Evolutionary conservation across 2,888 invertebrate species (phyloP).

Genomic region (Hanleya hanleyi): DNA sequence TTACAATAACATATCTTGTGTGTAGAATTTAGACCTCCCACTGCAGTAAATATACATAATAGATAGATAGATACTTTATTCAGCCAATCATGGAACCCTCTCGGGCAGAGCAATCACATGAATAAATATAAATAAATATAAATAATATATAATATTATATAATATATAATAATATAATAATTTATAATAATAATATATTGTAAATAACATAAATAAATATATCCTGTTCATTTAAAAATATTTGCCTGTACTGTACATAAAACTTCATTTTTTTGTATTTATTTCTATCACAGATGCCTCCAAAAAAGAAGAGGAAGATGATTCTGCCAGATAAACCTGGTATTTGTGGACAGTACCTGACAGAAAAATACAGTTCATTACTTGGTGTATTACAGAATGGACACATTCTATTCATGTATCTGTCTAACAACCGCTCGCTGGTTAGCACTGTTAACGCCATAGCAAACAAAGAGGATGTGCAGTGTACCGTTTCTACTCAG

Average conservation of each 20-base stretch:
- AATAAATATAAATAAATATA: too few relatives aligned
- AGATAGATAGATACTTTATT: too few relatives aligned
- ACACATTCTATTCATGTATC: too few relatives aligned
- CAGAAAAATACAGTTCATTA: neutral
- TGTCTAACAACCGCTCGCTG: neutral
- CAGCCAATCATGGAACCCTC: too few relatives aligned
- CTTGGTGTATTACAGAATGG: neutral
- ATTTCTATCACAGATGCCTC: slow-evolving; percentile 1
- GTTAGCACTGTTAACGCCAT: slow-evolving; percentile 1
- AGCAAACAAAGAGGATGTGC: slow-evolving; percentile 1
- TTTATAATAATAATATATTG: neutral
- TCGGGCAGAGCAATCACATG: too few relatives aligned
- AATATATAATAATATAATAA: neutral
- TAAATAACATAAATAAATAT: too few relatives aligned
- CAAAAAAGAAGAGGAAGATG: neutral
- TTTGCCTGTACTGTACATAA: neutral
- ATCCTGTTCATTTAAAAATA: neutral
- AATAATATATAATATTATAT: too few relatives aligned
- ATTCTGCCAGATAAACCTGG: slow-evolving; percentile 6
- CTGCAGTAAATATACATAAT: too few relatives aligned
- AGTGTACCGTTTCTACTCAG: neutral
- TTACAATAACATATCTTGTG: too few relatives aligned
- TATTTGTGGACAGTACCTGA: slow-evolving; percentile 5
- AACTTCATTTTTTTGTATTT: neutral
- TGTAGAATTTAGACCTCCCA: too few relatives aligned